Percentiles rank a stretch among this genome's conserved stretches.
These are phyloP conservation scores for Leguminivora glycinivorella DNA, from an alignment of 1,140 invertebrate genomes.

Conservation along the genomic window DNA sequence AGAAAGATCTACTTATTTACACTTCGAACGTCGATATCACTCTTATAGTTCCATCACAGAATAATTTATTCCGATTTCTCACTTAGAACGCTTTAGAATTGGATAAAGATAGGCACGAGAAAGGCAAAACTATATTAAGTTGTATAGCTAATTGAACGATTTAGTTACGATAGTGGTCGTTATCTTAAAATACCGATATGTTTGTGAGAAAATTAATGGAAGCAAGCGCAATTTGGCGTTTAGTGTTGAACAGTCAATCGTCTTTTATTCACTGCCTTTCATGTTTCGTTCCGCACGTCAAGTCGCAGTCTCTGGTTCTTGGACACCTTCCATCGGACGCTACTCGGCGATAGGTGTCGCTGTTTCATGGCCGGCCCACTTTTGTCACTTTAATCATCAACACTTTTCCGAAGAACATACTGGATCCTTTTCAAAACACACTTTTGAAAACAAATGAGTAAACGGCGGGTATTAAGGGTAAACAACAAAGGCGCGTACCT, in stretches of 20 bases:
- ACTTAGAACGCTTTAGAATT: slow-evolving; percentile 67
- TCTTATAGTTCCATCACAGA: slow-evolving; percentile 66
- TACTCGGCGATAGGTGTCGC: slow-evolving; percentile 60
- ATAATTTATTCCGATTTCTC: slow-evolving; percentile 55
- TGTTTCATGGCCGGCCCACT: slow-evolving; percentile 75
- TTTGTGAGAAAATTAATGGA: slow-evolving; percentile 71
- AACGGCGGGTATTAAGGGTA: slow-evolving; percentile 32
- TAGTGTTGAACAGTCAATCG: slow-evolving; percentile 39
- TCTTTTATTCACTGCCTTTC: slow-evolving; percentile 46
- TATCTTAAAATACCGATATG: slow-evolving; percentile 70
- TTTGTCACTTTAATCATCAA: slow-evolving; percentile 64
- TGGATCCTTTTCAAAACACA: slow-evolving; percentile 33
- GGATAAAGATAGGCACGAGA: slow-evolving; percentile 71
- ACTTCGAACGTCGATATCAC: slow-evolving; percentile 53
- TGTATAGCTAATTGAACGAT: slow-evolving; percentile 62
- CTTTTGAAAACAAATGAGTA: slow-evolving; percentile 24
- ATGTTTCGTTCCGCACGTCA: slow-evolving; percentile 74
- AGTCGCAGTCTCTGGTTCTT: slow-evolving; percentile 74
- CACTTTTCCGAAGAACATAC: slow-evolving; percentile 53
- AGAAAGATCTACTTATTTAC: slow-evolving; percentile 38
- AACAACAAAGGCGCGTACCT: slow-evolving; percentile 29
- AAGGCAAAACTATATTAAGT: slow-evolving; percentile 67
- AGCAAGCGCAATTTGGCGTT: slow-evolving; percentile 76
- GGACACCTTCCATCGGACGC: slow-evolving; percentile 68
- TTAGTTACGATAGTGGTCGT: slow-evolving; percentile 46